These are phyloP conservation scores for Noctilio leporinus DNA, from an alignment of 2,113 vertebrate genomes.

Conservation along the genomic window DNA sequence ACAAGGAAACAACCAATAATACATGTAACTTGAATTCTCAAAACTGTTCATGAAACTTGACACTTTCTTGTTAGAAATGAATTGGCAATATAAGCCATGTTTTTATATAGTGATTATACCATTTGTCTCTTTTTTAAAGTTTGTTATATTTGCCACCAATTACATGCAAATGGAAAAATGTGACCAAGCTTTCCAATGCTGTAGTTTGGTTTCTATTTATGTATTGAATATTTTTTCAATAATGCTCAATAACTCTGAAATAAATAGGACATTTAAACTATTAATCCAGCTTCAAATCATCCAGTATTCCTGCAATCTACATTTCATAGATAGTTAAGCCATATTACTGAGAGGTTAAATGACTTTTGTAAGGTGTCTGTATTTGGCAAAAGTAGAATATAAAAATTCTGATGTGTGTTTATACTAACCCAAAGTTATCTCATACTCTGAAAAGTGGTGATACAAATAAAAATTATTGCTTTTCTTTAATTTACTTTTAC, in stretches of 20 bases:
- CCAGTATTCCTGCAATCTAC: background rate
- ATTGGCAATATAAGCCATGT: background rate
- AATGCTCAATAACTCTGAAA: background rate
- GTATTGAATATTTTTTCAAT: background rate
- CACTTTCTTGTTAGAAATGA: background rate
- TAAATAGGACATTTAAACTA: background rate
- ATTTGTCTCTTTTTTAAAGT: background rate
- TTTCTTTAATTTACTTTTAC: background rate
- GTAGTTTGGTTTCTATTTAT: background rate
- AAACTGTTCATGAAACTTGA: background rate
- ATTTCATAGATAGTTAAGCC: slow-evolving; percentile 12
- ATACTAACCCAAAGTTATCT: background rate
- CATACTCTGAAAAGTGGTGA: background rate
- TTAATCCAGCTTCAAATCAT: slow-evolving; percentile 8
- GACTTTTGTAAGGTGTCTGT: background rate
- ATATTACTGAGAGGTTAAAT: background rate
- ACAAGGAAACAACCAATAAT: background rate
- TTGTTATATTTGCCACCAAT: background rate
- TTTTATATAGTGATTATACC: background rate
- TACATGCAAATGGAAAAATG: background rate
- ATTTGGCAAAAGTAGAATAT: background rate
- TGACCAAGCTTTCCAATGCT: background rate
- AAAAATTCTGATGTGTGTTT: background rate
- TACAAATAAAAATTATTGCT: background rate
- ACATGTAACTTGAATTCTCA: background rate